phyloP scores from a whole-genome alignment of 2,113 vertebrate species.

The Odocoileus hemionus region DNA sequence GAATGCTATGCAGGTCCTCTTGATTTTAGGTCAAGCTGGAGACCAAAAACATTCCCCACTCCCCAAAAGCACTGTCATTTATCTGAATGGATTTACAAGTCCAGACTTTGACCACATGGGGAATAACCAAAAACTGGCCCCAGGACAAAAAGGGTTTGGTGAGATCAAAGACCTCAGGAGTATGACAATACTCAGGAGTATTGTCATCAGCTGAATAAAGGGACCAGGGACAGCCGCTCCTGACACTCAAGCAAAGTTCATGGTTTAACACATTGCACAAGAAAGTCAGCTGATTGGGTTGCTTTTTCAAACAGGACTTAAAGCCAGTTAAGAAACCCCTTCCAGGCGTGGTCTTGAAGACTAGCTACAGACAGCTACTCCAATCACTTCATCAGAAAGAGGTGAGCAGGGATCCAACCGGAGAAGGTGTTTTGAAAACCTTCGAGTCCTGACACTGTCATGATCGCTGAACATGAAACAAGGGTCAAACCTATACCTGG shows the following conservation, averaged over 20 bases:
- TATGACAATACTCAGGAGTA: neutral
- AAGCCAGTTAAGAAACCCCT: conserved; percentile 67
- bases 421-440: conserved; percentile 73
- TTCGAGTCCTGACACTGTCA: conserved; percentile 58
- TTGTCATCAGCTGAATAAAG: neutral
- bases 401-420: conserved; percentile 31
- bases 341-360: conserved; percentile 61
- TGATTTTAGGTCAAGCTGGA: neutral
- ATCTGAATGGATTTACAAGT: conserved; percentile 48
- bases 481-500: conserved; percentile 82
- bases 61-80: neutral
- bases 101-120: neutral
- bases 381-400: conserved; percentile 69
- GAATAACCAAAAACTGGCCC: neutral
- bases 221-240: neutral
- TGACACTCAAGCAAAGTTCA: conserved; percentile 54
- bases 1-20: neutral
- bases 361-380: conserved; percentile 70
- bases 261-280: conserved; percentile 77
- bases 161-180: conserved; percentile 8
- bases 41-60: neutral
- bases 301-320: conserved; percentile 58
- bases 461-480: conserved; percentile 83
- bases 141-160: neutral
- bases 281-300: conserved; percentile 72